phyloP scores from a whole-genome alignment of 1,140 invertebrate species.

The Acromyrmex echinatior region DNA sequence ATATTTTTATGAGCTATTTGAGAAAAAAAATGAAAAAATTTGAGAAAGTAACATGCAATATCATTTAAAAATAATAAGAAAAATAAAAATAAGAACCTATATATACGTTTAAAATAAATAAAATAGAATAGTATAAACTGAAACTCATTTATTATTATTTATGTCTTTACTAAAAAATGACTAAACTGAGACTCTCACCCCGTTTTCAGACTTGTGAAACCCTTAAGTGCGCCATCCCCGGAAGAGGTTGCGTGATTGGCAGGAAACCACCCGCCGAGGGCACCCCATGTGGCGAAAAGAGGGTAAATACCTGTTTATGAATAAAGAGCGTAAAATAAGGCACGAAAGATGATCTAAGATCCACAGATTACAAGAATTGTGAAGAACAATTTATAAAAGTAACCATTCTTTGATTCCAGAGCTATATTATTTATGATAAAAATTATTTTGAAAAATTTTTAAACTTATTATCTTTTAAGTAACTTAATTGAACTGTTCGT shows the following conservation, averaged over 20 bases:
- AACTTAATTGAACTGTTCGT: background rate
- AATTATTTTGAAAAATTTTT: background rate
- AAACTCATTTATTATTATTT: background rate
- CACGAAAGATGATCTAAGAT: slow-evolving; percentile 4
- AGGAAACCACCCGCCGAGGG: slow-evolving; percentile 88
- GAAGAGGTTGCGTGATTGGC: slow-evolving; percentile 84
- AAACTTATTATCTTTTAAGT: background rate
- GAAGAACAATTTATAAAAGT: slow-evolving; percentile 9
- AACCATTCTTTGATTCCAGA: background rate
- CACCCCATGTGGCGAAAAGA: slow-evolving; percentile 87
- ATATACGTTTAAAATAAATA: background rate
- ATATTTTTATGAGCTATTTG: background rate
- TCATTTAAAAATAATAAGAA: slow-evolving; percentile 9
- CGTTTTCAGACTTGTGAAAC: slow-evolving; percentile 83
- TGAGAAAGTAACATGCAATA: background rate
- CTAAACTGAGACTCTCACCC: slow-evolving; percentile 30
- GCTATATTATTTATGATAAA: background rate
- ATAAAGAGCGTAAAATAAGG: slow-evolving; percentile 38
- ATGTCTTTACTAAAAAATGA: background rate
- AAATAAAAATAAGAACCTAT: background rate
- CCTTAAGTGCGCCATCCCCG: slow-evolving; percentile 88
- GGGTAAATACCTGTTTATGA: slow-evolving; percentile 73
- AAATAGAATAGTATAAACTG: background rate
- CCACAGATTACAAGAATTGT: background rate
- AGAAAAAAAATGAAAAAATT: background rate